Evolutionary conservation across 2,797 vertebrate species (phyloP).

Genomic region (Vultur gryphus): DNA sequence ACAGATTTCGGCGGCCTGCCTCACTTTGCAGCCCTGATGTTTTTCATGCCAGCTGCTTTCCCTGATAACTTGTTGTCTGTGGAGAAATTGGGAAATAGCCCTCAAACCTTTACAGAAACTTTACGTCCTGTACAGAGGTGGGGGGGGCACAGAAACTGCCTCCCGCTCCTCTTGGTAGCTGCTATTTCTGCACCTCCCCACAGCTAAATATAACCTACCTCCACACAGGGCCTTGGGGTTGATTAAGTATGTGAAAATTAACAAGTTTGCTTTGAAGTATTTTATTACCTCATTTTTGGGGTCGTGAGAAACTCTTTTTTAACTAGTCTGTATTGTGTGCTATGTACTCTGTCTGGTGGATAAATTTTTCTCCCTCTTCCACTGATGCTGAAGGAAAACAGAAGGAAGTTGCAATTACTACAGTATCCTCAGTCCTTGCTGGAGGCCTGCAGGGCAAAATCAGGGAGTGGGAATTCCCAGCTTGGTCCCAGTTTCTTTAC

Average conservation of each 20-base stretch:
- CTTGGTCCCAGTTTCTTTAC: neutral
- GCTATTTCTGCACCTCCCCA: neutral
- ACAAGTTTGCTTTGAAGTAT: neutral
- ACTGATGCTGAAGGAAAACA: neutral
- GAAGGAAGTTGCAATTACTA: neutral
- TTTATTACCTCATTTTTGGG: neutral
- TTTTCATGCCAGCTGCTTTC: neutral
- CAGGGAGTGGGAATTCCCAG: neutral
- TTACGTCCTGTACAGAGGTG: fast-evolving
- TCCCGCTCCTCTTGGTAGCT: neutral
- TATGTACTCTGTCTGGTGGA: neutral
- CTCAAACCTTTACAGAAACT: neutral
- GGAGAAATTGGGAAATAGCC: neutral
- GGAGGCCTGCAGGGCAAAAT: neutral
- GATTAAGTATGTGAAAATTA: neutral
- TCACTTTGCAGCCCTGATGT: neutral
- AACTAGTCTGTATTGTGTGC: neutral
- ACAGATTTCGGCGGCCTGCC: neutral
- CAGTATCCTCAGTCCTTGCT: neutral
- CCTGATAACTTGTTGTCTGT: neutral
- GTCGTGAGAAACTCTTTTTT: neutral
- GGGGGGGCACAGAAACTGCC: neutral
- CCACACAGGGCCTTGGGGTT: neutral
- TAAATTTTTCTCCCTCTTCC: neutral
- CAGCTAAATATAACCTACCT: neutral